A percentile compares a stretch with the other conserved stretches of the same genome.
phyloP scores from a whole-genome alignment of 2,113 vertebrate genomes.

The Salvator merianae region DNA sequence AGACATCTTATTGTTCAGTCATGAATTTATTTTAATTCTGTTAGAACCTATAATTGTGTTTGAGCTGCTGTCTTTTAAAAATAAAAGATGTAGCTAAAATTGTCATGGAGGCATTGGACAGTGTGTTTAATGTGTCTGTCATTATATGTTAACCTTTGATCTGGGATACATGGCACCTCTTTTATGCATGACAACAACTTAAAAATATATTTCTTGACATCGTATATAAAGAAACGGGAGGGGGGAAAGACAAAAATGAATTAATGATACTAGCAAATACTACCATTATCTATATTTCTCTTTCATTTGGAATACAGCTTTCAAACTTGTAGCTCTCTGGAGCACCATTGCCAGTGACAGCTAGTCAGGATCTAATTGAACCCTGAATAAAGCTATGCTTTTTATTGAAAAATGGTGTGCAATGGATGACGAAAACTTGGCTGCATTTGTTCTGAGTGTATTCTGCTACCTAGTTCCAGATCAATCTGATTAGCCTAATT shows the following conservation, averaged over 20 bases:
- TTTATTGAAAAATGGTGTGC: conserved; percentile 56
- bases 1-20: conserved; percentile 61
- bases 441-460: conserved; percentile 30
- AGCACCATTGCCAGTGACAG: conserved; percentile 65
- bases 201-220: conserved; percentile 68
- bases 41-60: conserved; percentile 67
- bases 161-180: conserved; percentile 50
- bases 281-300: conserved; percentile 77
- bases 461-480: not conserved
- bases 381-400: conserved; percentile 23
- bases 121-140: conserved; percentile 73
- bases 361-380: conserved; percentile 31
- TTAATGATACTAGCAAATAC: conserved; percentile 85
- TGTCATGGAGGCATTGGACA: conserved; percentile 60
- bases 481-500: not conserved
- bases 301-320: conserved; percentile 64
- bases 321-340: conserved; percentile 57
- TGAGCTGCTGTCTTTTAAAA: conserved; percentile 64
- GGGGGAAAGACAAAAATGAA: conserved; percentile 63
- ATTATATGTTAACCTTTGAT: conserved; percentile 73
- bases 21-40: conserved; percentile 57
- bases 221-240: conserved; percentile 57
- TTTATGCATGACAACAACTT: conserved; percentile 73
- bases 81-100: conserved; percentile 67
- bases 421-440: not conserved